Percentiles rank a stretch among this genome's conserved stretches.
These are phyloP conservation scores for Helicoverpa zea DNA, from an alignment of 1,140 invertebrate species.

Conservation along the genomic window DNA sequence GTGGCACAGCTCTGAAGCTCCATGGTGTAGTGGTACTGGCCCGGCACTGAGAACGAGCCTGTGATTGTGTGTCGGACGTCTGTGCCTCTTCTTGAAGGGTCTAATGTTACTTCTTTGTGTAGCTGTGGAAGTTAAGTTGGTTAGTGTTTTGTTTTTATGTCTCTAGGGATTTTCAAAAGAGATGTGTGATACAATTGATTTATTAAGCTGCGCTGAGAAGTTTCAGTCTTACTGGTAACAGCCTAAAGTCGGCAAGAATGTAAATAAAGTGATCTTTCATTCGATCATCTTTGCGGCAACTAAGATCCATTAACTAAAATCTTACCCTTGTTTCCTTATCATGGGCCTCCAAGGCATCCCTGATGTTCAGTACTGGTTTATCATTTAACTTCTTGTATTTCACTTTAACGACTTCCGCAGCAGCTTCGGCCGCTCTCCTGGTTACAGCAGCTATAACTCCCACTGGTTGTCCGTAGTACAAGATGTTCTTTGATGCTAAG, in stretches of 20 bases:
- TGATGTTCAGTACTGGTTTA: constrained; percentile 82
- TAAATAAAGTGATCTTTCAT: too few relatives aligned
- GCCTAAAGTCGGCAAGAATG: too few relatives aligned
- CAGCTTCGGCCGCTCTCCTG: constrained; percentile 88
- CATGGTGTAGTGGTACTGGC: constrained; percentile 90
- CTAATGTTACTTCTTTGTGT: constrained; percentile 62
- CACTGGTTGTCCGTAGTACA: constrained; percentile 91
- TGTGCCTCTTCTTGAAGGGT: constrained; percentile 67
- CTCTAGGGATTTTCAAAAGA: too few relatives aligned
- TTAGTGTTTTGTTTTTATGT: not conserved
- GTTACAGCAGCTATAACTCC: constrained; percentile 90
- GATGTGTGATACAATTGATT: too few relatives aligned
- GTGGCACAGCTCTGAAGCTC: constrained; percentile 89
- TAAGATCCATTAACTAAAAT: not conserved
- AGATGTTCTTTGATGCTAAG: constrained; percentile 85
- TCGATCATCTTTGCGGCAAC: too few relatives aligned
- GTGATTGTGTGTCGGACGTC: constrained; percentile 84
- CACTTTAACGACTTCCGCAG: constrained; percentile 90
- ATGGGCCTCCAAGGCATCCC: constrained; percentile 87
- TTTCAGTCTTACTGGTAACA: too few relatives aligned
- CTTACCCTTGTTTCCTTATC: constrained; percentile 76
- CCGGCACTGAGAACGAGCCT: constrained; percentile 82
- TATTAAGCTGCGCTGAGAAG: too few relatives aligned
- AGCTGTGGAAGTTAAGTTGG: constrained; percentile 55
- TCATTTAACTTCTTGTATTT: constrained; percentile 85